Evolutionary conservation across 2,797 vertebrate species (phyloP).

Genomic region (Gambusia yucatana): DNA sequence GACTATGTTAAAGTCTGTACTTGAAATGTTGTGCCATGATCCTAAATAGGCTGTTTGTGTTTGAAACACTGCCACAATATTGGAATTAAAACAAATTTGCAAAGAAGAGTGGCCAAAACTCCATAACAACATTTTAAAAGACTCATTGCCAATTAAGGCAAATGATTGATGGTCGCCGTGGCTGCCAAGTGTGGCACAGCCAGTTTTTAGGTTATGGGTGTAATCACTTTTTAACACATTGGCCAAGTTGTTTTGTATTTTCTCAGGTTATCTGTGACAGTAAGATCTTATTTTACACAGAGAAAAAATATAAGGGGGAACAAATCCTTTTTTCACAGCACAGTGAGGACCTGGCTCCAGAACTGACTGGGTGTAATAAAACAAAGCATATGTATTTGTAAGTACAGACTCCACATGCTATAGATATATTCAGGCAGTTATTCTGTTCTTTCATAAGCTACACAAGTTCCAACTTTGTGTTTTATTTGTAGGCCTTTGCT

Average conservation of each 20-base stretch:
- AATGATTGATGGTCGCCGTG: neutral
- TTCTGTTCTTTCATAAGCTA: conserved; percentile 5
- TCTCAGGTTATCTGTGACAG: neutral
- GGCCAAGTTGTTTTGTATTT: neutral
- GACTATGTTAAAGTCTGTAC: neutral
- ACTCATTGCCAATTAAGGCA: neutral
- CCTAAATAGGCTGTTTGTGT: neutral
- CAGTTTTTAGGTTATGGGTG: neutral
- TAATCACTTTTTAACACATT: neutral
- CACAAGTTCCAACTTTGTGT: conserved; percentile 24
- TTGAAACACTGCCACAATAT: neutral
- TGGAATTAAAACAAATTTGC: neutral
- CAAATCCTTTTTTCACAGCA: neutral
- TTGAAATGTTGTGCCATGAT: neutral
- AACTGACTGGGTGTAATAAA: conserved; percentile 18
- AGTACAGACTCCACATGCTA: neutral
- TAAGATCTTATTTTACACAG: neutral
- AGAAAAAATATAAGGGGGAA: neutral
- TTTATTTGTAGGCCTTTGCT: conserved; percentile 13
- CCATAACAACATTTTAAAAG: neutral
- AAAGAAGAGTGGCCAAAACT: neutral
- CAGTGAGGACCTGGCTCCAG: conserved; percentile 2
- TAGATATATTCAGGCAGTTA: neutral
- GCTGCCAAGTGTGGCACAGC: neutral
- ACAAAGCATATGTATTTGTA: conserved; percentile 17